These are phyloP conservation scores for Beroe ovata DNA, from an alignment of 37 sponge, comb jelly and placozoan species.

Conservation along the genomic window DNA sequence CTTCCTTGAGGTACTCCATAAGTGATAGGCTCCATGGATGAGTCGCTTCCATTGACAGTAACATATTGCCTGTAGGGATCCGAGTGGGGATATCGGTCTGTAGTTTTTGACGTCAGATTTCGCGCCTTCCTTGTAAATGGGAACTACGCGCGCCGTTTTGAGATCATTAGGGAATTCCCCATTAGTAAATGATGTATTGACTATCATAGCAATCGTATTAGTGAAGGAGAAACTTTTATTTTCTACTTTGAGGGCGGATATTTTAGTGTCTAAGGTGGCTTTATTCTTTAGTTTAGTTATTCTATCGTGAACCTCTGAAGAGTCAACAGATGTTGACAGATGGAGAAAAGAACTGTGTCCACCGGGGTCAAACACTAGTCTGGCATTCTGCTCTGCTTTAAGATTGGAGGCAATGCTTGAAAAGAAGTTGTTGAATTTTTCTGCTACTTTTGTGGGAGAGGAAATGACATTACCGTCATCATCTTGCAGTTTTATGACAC, in stretches of 20 bases:
- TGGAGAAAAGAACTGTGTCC: not conserved
- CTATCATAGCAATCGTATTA: not conserved
- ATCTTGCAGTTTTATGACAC: not conserved
- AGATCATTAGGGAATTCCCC: not conserved
- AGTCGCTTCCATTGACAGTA: not conserved
- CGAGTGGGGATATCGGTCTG: not conserved
- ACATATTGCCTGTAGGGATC: not conserved
- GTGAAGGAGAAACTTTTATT: not conserved
- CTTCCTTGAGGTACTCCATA: constrained; percentile 1
- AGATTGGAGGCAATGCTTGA: not conserved
- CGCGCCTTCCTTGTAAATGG: not conserved
- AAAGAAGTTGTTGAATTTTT: not conserved
- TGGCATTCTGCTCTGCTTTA: not conserved
- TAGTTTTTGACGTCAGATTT: not conserved
- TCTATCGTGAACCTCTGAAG: not conserved
- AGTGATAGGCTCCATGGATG: not conserved
- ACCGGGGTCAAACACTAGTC: not conserved
- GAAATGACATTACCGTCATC: not conserved
- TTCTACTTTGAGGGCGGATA: not conserved
- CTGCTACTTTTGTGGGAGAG: not conserved
- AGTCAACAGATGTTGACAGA: not conserved
- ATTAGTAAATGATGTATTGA: not conserved
- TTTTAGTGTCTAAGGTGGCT: not conserved
- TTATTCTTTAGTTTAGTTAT: not conserved
- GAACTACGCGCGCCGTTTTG: not conserved